Evolutionary conservation across 2,797 vertebrate species (phyloP).

Genomic region (Phalloptychus januarius): DNA sequence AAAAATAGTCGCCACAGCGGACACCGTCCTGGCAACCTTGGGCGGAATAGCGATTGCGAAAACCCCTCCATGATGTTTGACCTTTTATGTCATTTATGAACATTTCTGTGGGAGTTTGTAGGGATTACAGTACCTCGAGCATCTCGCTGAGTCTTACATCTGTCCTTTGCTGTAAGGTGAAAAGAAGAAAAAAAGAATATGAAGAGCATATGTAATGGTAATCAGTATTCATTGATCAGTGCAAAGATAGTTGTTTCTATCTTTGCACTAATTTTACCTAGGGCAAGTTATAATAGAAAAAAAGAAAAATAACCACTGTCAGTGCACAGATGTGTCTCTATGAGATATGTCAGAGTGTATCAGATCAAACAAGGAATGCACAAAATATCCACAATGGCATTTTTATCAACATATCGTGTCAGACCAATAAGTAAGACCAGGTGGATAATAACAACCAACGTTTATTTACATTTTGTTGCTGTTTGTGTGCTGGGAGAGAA

Average conservation of each 20-base stretch:
- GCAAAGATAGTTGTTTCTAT: too few species aligned
- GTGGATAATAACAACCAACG: too few species aligned
- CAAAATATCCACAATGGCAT: not conserved
- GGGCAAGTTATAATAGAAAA: not conserved
- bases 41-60: not conserved
- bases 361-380: not conserved
- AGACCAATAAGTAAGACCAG: too few species aligned
- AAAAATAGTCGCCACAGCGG: constrained; percentile 3
- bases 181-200: constrained; percentile 27
- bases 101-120: constrained; percentile 9
- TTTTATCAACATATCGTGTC: not conserved
- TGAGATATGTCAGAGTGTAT: not conserved
- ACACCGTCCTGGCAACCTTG: not conserved
- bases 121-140: constrained; percentile 88
- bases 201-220: not conserved
- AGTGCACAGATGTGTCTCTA: not conserved
- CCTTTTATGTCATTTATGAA: constrained; percentile 43
- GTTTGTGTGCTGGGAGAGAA: not conserved
- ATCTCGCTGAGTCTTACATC: constrained; percentile 98
- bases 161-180: constrained; percentile 91
- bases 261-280: not conserved
- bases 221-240: not conserved
- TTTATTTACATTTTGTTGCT: too few species aligned
- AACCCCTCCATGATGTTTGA: constrained; percentile 21
- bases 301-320: not conserved